Percentiles rank a stretch among this genome's conserved stretches.
Evolutionary conservation across 1,140 invertebrate species (phyloP).

Genomic region (Drosophila lowei): DNA sequence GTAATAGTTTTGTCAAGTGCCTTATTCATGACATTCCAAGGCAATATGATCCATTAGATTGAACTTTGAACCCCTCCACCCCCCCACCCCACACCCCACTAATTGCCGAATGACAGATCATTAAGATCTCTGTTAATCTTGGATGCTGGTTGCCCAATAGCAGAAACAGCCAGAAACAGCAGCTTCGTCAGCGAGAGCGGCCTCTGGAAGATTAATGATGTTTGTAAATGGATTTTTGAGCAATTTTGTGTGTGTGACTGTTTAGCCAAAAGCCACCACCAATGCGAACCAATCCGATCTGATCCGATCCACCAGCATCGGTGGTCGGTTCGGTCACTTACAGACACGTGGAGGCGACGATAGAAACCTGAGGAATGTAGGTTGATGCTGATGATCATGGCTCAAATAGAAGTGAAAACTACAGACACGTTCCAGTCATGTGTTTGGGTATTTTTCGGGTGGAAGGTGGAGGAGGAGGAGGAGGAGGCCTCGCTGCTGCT

Average conservation of each 20-base stretch:
- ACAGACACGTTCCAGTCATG: neutral
- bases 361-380: slow-evolving; percentile 34
- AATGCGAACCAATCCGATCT: no score
- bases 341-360: slow-evolving; percentile 39
- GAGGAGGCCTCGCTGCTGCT: neutral
- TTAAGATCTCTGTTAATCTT: slow-evolving; percentile 34
- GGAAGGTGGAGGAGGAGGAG: no score
- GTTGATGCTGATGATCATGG: slow-evolving; percentile 31
- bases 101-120: slow-evolving; percentile 10
- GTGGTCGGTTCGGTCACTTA: slow-evolving; percentile 29
- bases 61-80: no score
- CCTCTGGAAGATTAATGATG: slow-evolving; percentile 46
- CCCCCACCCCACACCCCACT: no score
- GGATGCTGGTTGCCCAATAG: slow-evolving; percentile 25
- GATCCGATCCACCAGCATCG: no score
- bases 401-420: neutral
- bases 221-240: slow-evolving; percentile 48
- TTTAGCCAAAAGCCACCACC: neutral
- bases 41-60: no score
- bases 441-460: neutral
- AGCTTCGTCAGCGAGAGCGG: slow-evolving; percentile 7
- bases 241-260: slow-evolving; percentile 19
- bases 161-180: neutral
- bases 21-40: no score
- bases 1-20: no score